phyloP scores from a whole-genome alignment of 1,140 invertebrate genomes.

The Centruroides sculpturatus region DNA sequence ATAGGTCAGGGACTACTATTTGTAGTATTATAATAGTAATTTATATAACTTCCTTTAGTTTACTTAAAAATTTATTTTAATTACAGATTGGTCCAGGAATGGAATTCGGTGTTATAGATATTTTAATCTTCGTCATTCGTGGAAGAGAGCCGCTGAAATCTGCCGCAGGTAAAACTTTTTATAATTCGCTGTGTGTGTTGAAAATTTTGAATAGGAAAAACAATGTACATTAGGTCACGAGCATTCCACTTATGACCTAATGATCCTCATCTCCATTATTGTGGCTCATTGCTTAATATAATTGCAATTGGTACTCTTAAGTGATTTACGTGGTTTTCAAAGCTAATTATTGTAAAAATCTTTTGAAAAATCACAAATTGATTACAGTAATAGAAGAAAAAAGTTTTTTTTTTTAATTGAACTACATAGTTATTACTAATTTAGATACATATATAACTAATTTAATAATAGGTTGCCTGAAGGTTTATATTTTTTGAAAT shows the following conservation, averaged over 20 bases:
- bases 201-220: not conserved
- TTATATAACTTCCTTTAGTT: not conserved
- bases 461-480: too few species aligned
- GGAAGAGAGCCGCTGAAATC: conserved; percentile 84
- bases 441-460: too few species aligned
- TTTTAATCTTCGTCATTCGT: conserved; percentile 88
- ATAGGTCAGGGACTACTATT: too few species aligned
- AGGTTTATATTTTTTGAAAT: too few species aligned
- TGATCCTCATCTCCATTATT: not conserved
- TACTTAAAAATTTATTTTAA: not conserved
- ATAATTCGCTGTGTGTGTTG: not conserved
- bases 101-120: conserved; percentile 88
- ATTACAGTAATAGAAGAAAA: not conserved
- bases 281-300: not conserved
- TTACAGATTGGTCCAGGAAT: conserved; percentile 78
- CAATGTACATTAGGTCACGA: conserved; percentile 6
- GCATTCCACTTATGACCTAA: not conserved
- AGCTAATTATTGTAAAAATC: too few species aligned
- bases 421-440: not conserved
- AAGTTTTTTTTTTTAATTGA: not conserved
- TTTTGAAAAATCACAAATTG: too few species aligned
- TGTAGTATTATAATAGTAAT: too few species aligned
- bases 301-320: not conserved
- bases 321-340: not conserved
- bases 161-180: conserved; percentile 67